Evolutionary conservation across 2,797 vertebrate genomes (phyloP).

Genomic region (Phyllotis vaccarum): DNA sequence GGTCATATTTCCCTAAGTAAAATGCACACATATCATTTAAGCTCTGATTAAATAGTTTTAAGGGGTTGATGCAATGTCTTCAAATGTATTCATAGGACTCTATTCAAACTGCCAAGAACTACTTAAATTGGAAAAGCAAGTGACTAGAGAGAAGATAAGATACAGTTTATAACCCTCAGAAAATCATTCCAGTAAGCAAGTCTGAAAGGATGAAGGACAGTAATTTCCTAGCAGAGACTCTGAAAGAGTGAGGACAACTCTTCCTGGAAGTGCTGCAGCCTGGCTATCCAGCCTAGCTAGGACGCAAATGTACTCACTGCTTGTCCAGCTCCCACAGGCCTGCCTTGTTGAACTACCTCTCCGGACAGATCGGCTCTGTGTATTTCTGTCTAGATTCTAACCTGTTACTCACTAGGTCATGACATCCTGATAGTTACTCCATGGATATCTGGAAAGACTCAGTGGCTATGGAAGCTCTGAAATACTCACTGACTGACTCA

Average conservation of each 20-base stretch:
- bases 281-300: neutral
- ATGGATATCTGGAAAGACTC: neutral
- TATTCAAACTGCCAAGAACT: neutral
- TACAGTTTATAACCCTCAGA: neutral
- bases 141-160: neutral
- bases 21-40: constrained; percentile 50
- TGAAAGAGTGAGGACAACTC: constrained; percentile 19
- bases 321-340: neutral
- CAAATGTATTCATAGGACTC: constrained; percentile 33
- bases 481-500: neutral
- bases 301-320: constrained; percentile 4
- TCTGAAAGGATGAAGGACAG: neutral
- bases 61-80: constrained; percentile 62
- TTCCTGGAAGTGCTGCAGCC: neutral
- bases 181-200: constrained; percentile 40
- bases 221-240: neutral
- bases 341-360: neutral
- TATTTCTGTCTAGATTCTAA: neutral
- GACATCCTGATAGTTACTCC: neutral
- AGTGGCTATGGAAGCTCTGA: constrained; percentile 1
- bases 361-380: neutral
- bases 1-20: constrained; percentile 52
- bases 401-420: neutral
- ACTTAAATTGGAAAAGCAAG: constrained; percentile 11
- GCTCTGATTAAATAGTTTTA: constrained; percentile 36